A percentile compares a stretch with the other conserved stretches of the same genome.
phyloP scores from a whole-genome alignment of 2,113 vertebrate species.

The Zingel zingel region DNA sequence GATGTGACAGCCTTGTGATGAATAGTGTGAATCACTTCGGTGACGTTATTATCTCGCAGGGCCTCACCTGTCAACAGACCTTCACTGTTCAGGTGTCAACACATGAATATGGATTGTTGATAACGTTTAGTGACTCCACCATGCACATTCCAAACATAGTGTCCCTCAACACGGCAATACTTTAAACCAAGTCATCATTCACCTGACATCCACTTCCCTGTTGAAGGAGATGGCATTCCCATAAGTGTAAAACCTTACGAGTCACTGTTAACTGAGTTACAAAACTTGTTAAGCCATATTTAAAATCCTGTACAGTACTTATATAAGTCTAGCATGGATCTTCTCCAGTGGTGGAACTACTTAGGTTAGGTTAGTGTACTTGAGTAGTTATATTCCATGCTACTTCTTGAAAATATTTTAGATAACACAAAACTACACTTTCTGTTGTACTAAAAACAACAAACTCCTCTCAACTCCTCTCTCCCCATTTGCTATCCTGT shows the following conservation, averaged over 20 bases:
- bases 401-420: no score
- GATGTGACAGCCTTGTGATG: conserved; percentile 48
- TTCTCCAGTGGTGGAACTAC: not conserved
- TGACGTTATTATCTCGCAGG: conserved; percentile 52
- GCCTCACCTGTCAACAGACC: conserved; percentile 67
- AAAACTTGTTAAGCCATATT: conserved; percentile 9
- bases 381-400: no score
- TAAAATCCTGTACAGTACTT: not conserved
- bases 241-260: conserved; percentile 31
- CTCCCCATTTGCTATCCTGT: no score
- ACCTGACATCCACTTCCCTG: conserved; percentile 54
- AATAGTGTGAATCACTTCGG: conserved; percentile 23
- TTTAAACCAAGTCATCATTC: conserved; percentile 41
- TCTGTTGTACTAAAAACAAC: no score
- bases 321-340: not conserved
- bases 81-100: conserved; percentile 60
- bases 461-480: no score
- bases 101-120: conserved; percentile 43
- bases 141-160: conserved; percentile 67
- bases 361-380: no score
- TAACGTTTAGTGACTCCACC: conserved; percentile 34
- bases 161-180: conserved; percentile 42
- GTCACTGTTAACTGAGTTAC: conserved; percentile 32
- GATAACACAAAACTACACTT: no score
- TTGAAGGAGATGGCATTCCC: conserved; percentile 49